Evolutionary conservation across 2,888 invertebrate species (phyloP), one percentile per base, ranked within the genome.

Genomic region (Aphodius granarius): DNA sequence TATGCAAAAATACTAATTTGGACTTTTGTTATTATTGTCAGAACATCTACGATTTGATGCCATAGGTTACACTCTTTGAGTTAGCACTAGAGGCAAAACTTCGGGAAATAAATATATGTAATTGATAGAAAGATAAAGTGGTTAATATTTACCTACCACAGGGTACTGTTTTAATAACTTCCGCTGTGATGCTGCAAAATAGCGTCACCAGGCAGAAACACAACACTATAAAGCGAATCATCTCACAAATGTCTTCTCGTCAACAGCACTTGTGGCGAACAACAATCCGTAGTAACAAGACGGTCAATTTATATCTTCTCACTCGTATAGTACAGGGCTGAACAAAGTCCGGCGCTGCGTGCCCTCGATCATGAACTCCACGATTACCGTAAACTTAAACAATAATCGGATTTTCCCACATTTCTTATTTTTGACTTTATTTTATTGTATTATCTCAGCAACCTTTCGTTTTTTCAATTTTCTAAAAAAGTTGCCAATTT

Each of bases 81-180:
- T n/a, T n/a, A n/a, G n/a, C n/a, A n/a, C n/a, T n/a, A n/a, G n/a
- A n/a, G n/a, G n/a, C n/a, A n/a, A n/a, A n/a, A n/a, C n/a, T n/a
- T n/a, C n/a, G n/a, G n/a, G n/a, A n/a, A n/a, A n/a, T n/a, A 66
- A 72, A 66, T 18, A 73, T 21, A 18, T 75, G 15, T 20, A n/a
- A 64, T 65, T 23, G 65, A 71, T 62, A 15, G 19, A 17, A 71
- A 21, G 17, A 13, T 43, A 43, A 43, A 6, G 70, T 43, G 17
- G 20, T n/a, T 18, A 73, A 63, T 73, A 77, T 77, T 77, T 77
- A 77, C 77, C 77, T 77, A 77, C 77, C 77, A 75, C 77, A 77
- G 63, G 75, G 71, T 43, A 70, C 68, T 70, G 73, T 65, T 20
- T 77, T 74, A 15, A 75, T 70, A 9, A 77, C 75, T 21, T 74